Percentiles rank a stretch among this genome's conserved stretches.
phyloP scores from a whole-genome alignment of 1,140 invertebrate species.

The Papilio aristodemus region DNA sequence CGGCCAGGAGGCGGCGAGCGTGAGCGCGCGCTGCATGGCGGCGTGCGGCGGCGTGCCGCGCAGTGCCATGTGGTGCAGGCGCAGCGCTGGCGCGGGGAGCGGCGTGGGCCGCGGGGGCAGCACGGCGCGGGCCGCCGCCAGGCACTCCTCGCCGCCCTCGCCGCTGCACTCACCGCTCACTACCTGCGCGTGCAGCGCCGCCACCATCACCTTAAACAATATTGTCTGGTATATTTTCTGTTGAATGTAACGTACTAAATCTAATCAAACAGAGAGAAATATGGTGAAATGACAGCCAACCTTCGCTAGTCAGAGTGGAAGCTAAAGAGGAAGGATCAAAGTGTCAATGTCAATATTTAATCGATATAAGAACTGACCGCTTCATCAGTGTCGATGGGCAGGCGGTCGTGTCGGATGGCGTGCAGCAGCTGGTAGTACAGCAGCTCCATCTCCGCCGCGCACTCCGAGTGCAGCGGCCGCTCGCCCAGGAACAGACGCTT shows the following conservation, averaged over 20 bases:
- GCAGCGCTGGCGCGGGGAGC: constrained; percentile 87
- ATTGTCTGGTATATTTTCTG: background rate
- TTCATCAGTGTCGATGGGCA: constrained; percentile 95
- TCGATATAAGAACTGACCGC: constrained; percentile 84
- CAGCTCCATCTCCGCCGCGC: constrained; percentile 95
- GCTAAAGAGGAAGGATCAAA: too few species aligned
- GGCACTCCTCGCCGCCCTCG: constrained; percentile 84
- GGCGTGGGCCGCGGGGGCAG: constrained; percentile 88
- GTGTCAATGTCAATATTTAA: too few species aligned
- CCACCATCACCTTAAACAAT: constrained; percentile 90
- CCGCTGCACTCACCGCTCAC: constrained; percentile 92
- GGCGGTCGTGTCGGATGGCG: constrained; percentile 92
- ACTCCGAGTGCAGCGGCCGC: constrained; percentile 91
- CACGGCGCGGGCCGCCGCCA: constrained; percentile 88
- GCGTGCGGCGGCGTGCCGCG: constrained; percentile 90
- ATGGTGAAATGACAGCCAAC: too few species aligned
- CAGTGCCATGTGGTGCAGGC: constrained; percentile 79
- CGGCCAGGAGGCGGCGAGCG: constrained; percentile 95
- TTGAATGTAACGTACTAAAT: too few species aligned
- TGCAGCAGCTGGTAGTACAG: constrained; percentile 97
- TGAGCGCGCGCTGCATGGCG: constrained; percentile 96
- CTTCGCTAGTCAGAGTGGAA: too few species aligned
- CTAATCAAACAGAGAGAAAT: too few species aligned
- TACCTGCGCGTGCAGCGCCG: constrained; percentile 95
- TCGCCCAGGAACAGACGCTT: constrained; percentile 92